phyloP scores from a whole-genome alignment of 2,888 invertebrate species.

The Schizaphis graminum region DNA sequence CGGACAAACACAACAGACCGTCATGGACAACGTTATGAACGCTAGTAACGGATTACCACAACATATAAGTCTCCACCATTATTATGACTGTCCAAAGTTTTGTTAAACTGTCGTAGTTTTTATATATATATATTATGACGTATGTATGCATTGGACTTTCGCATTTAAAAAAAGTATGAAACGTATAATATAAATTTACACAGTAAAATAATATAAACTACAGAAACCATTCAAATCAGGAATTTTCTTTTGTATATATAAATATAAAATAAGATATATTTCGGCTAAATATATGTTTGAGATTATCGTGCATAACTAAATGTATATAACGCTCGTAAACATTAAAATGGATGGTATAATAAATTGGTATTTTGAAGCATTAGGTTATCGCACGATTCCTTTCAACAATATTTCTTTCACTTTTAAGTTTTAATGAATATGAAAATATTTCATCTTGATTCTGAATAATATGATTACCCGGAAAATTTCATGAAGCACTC shows the following conservation, averaged over 20 bases:
- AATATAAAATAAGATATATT: not conserved
- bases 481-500: not conserved
- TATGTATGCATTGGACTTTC: not conserved
- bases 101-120: not conserved
- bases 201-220: not conserved
- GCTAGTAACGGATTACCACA: conserved; percentile 30
- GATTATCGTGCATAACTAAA: not conserved
- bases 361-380: not conserved
- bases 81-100: conserved; percentile 58
- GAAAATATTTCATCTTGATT: not conserved
- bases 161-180: not conserved
- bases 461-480: not conserved
- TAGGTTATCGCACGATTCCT: not conserved
- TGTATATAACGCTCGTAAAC: not conserved
- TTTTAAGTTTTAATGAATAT: not conserved
- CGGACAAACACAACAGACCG: conserved; percentile 54
- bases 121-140: not conserved
- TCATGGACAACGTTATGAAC: conserved; percentile 41
- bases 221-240: not conserved
- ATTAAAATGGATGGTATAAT: not conserved
- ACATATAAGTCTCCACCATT: conserved; percentile 57
- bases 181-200: not conserved
- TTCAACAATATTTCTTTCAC: not conserved
- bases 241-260: not conserved
- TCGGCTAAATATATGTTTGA: not conserved